A percentile compares a stretch with the other conserved stretches of the same genome.
Evolutionary conservation across 2,797 vertebrate species (phyloP).

Genomic region (Rhodeus uyekii): DNA sequence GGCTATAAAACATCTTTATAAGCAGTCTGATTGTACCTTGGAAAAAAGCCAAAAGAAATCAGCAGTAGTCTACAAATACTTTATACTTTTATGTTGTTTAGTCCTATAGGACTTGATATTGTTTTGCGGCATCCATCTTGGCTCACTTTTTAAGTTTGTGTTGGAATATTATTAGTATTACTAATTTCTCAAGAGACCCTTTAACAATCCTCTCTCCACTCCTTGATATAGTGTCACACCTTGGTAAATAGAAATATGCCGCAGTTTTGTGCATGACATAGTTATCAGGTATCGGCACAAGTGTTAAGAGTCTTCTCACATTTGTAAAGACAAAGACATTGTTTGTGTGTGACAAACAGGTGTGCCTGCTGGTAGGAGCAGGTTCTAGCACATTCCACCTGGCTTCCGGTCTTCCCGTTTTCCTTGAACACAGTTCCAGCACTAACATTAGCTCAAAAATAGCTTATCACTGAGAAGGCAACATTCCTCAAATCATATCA

Average conservation of each 20-base stretch:
- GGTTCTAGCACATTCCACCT: conserved; percentile 41
- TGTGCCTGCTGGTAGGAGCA: conserved; percentile 27
- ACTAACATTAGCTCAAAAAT: background rate
- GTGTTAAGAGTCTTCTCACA: background rate
- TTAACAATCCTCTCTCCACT: background rate
- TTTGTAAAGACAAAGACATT: conserved; percentile 43
- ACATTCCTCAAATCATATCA: conserved; percentile 11
- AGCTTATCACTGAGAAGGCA: background rate
- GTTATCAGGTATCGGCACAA: background rate
- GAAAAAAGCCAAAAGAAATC: background rate
- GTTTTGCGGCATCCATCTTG: background rate
- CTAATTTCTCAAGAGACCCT: background rate
- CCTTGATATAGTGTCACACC: background rate
- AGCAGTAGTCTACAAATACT: background rate
- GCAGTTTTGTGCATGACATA: background rate
- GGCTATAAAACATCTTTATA: too few relatives aligned
- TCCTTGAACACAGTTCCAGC: conserved; percentile 28
- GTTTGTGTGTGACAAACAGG: conserved; percentile 48
- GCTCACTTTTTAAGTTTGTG: background rate
- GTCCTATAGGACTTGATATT: background rate
- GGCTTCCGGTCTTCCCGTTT: conserved; percentile 8
- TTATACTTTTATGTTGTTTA: background rate
- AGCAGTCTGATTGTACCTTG: too few relatives aligned
- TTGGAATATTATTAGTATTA: background rate
- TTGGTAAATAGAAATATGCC: background rate